phyloP scores from a whole-genome alignment of 2,888 invertebrate genomes.

The Sepiola atlantica region DNA sequence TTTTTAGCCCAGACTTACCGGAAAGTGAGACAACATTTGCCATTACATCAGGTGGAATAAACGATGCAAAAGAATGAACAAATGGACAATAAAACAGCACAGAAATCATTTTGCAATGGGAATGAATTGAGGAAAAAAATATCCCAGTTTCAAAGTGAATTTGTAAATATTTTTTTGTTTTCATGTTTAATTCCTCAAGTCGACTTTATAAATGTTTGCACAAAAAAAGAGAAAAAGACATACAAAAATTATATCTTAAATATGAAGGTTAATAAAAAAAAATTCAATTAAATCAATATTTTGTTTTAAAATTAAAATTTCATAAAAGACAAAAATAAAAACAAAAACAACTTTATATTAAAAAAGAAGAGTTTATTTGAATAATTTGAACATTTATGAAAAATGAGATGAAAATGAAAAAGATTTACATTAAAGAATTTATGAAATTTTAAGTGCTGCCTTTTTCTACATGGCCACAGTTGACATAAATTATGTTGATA shows the following conservation, averaged over 20 bases:
- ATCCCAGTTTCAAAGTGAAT: background rate
- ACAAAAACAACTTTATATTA: background rate
- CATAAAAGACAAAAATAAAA: background rate
- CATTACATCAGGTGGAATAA: slow-evolving; percentile 82
- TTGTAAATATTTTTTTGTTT: background rate
- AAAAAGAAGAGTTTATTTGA: background rate
- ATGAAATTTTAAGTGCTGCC: too few relatives aligned
- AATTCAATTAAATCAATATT: background rate
- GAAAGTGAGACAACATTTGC: slow-evolving; percentile 84
- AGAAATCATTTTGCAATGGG: background rate
- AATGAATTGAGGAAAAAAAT: background rate
- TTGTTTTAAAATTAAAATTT: too few relatives aligned
- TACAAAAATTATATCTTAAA: too few relatives aligned
- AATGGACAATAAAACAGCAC: background rate
- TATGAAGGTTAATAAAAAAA: background rate
- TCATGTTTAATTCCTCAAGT: background rate
- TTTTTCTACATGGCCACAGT: too few relatives aligned
- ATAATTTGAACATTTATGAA: background rate
- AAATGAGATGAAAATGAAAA: background rate
- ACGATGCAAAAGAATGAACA: slow-evolving; percentile 82
- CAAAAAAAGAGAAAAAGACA: too few relatives aligned
- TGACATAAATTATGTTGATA: too few relatives aligned
- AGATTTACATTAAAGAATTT: background rate
- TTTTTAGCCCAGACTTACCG: slow-evolving; percentile 83
- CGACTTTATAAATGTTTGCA: background rate